Percentiles rank a stretch among this genome's conserved stretches.
Evolutionary conservation across 2,888 invertebrate genomes (phyloP).

Genomic region (Mesorhabditis sp.): DNA sequence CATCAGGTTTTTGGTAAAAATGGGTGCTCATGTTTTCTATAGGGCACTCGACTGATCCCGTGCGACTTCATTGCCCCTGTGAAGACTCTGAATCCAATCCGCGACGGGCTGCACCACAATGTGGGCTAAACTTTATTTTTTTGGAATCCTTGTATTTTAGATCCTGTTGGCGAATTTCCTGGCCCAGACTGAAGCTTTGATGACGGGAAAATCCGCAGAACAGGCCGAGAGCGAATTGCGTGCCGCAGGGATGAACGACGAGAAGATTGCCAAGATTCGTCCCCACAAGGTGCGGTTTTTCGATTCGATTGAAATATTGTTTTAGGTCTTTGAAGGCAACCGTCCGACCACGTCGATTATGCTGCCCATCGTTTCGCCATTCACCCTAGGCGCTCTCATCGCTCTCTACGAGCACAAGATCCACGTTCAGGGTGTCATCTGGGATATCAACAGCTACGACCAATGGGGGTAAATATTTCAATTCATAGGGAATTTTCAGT

Average conservation of each 20-base stretch:
- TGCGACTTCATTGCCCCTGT: conserved; percentile 94
- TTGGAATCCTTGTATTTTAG: conserved; percentile 53
- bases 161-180: conserved; percentile 92
- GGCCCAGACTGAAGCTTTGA: conserved; percentile 96
- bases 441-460: conserved; percentile 99
- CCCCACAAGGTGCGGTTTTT: conserved; percentile 79
- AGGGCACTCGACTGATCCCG: conserved; percentile 77
- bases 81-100: conserved; percentile 81
- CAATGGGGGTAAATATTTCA: conserved; percentile 81
- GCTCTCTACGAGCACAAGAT: conserved; percentile 98
- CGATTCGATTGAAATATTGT: conserved; percentile 6
- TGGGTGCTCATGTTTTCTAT: conserved; percentile 16
- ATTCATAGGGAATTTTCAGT: not conserved
- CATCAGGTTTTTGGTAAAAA: conserved; percentile 71
- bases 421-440: conserved; percentile 93
- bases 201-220: conserved; percentile 72
- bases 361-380: conserved; percentile 84
- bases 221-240: conserved; percentile 78
- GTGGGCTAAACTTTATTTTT: conserved; percentile 52
- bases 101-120: conserved; percentile 80
- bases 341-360: conserved; percentile 94
- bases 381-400: conserved; percentile 85
- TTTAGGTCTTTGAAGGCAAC: conserved; percentile 82
- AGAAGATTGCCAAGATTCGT: conserved; percentile 74
- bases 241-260: conserved; percentile 73